These are phyloP conservation scores for Spodoptera exigua DNA, from an alignment of 2,888 invertebrate genomes.

Conservation along the genomic window DNA sequence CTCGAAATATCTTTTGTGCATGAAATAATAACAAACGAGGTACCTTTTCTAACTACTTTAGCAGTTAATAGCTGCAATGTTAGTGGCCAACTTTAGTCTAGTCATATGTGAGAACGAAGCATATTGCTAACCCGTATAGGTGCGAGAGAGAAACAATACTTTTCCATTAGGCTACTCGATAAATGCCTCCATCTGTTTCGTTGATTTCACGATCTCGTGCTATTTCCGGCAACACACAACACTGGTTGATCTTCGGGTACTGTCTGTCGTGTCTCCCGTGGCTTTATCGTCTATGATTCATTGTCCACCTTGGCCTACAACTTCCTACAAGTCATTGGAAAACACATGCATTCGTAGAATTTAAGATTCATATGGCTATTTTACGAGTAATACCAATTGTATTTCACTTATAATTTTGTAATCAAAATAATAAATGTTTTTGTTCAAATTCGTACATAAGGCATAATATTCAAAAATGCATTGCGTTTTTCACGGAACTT, in stretches of 20 bases:
- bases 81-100: too few relatives aligned
- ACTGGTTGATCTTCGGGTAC: slow-evolving; percentile 45
- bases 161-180: slow-evolving; percentile 48
- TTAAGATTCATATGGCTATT: slow-evolving; percentile 27
- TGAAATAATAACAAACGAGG: too few relatives aligned
- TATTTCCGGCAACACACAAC: slow-evolving; percentile 66
- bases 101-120: slow-evolving; percentile 22
- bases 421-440: not conserved
- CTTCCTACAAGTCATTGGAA: slow-evolving; percentile 40
- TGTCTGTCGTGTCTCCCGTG: slow-evolving; percentile 39
- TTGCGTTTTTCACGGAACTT: slow-evolving; percentile 17
- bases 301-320: slow-evolving; percentile 49
- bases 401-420: slow-evolving; percentile 1
- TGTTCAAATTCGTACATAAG: too few relatives aligned
- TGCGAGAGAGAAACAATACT: slow-evolving; percentile 52
- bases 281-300: slow-evolving; percentile 55
- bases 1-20: too few relatives aligned
- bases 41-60: too few relatives aligned
- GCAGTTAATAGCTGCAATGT: too few relatives aligned
- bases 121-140: slow-evolving; percentile 25
- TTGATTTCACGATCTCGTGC: slow-evolving; percentile 53
- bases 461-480: slow-evolving; percentile 3
- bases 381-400: slow-evolving; percentile 16
- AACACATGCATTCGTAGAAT: slow-evolving; percentile 47
- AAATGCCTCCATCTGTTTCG: slow-evolving; percentile 57